Evolutionary conservation across 2,113 vertebrate species (phyloP).

Genomic region (Lasiurus cinereus): DNA sequence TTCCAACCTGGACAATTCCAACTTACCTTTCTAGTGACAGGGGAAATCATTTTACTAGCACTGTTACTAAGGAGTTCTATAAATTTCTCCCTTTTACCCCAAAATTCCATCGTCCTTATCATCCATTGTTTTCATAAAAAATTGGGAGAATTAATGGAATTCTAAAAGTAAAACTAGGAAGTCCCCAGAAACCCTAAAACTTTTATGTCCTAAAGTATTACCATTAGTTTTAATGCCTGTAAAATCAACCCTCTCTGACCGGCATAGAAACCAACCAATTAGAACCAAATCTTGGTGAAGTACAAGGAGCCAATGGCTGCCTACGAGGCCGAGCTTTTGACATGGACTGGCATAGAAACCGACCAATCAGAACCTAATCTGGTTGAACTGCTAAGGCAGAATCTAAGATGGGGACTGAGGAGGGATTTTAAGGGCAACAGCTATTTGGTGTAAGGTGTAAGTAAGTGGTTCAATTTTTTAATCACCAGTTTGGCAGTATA

Average conservation of each 20-base stretch:
- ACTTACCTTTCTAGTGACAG: background rate
- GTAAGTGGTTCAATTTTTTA: too few species aligned
- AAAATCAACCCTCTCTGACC: background rate
- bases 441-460: too few species aligned
- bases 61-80: background rate
- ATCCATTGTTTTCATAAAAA: constrained; percentile 5
- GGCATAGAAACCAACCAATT: too few species aligned
- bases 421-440: too few species aligned
- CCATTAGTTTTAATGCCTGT: background rate
- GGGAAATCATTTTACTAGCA: background rate
- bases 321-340: too few species aligned
- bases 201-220: background rate
- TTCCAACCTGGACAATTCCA: background rate
- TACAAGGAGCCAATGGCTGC: too few species aligned
- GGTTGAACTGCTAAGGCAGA: too few species aligned
- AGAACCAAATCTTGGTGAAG: too few species aligned
- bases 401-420: too few species aligned
- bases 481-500: too few species aligned
- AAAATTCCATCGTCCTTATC: background rate
- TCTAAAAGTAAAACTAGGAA: constrained; percentile 16
- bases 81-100: background rate
- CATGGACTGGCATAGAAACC: too few species aligned
- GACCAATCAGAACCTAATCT: too few species aligned
- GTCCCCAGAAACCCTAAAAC: constrained; percentile 31
- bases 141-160: constrained; percentile 21